phyloP scores from a whole-genome alignment of 2,888 invertebrate genomes.

The Acanthosepion pharaonis region DNA sequence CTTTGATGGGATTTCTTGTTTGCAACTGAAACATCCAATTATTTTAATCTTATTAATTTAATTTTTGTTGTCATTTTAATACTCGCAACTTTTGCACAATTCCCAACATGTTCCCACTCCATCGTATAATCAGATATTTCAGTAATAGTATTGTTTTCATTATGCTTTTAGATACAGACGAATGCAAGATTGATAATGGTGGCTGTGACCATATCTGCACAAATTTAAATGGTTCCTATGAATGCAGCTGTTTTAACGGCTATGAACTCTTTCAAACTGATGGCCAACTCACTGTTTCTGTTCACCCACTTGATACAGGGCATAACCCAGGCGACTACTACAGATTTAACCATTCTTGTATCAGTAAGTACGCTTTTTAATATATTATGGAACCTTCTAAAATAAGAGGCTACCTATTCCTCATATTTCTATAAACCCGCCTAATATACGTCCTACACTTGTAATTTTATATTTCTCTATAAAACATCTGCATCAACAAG shows the following conservation, averaged over 20 bases:
- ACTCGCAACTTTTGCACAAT: too few species aligned
- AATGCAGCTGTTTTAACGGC: slow-evolving; percentile 90
- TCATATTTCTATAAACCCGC: too few species aligned
- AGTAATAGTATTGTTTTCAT: background rate
- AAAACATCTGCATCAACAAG: too few species aligned
- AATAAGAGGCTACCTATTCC: too few species aligned
- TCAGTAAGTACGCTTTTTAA: slow-evolving; percentile 77
- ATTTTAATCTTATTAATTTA: too few species aligned
- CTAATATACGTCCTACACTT: too few species aligned
- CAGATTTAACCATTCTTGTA: slow-evolving; percentile 94
- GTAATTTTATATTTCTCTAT: too few species aligned
- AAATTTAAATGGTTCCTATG: slow-evolving; percentile 54
- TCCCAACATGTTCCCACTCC: too few species aligned
- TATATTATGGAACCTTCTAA: background rate
- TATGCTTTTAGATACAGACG: slow-evolving; percentile 57
- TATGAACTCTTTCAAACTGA: slow-evolving; percentile 89
- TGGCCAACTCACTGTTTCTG: slow-evolving; percentile 89
- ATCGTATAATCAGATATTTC: background rate
- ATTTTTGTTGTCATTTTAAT: too few species aligned
- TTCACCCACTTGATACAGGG: slow-evolving; percentile 88
- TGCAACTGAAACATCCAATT: too few species aligned
- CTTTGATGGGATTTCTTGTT: too few species aligned
- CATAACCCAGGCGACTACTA: slow-evolving; percentile 90
- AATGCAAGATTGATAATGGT: slow-evolving; percentile 52
- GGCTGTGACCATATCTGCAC: slow-evolving; percentile 50